Evolutionary conservation across 2,888 invertebrate genomes (phyloP).

Genomic region (Plebejus anna): DNA sequence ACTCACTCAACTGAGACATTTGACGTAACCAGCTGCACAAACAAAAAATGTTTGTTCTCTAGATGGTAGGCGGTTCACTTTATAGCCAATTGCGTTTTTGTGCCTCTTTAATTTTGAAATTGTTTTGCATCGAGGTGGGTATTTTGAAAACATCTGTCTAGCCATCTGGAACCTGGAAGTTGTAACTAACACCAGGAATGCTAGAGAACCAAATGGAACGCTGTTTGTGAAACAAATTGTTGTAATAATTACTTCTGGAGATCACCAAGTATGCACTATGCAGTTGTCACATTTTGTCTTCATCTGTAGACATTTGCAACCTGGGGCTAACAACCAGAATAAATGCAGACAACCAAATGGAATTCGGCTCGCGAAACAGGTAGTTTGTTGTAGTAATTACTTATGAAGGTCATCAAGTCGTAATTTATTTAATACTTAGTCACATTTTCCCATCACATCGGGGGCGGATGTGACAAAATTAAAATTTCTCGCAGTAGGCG

Average conservation of each 20-base stretch:
- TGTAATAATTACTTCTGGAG: neutral
- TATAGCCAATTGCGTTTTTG: neutral
- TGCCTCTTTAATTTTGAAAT: neutral
- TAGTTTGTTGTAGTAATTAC: neutral
- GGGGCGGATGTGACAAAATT: constrained; percentile 16
- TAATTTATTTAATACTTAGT: neutral
- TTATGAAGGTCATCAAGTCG: neutral
- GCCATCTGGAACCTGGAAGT: neutral
- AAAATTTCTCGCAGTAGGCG: constrained; percentile 17
- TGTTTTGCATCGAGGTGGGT: neutral
- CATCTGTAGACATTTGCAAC: no score
- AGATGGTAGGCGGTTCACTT: constrained; percentile 12
- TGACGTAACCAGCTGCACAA: constrained; percentile 19
- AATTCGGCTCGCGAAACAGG: neutral
- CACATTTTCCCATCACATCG: neutral
- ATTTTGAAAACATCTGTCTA: neutral
- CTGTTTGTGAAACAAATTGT: neutral
- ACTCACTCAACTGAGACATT: constrained; percentile 14
- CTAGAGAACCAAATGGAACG: neutral
- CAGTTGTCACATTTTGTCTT: no score
- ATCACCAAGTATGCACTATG: neutral
- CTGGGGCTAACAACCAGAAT: no score
- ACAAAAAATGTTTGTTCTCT: constrained; percentile 18
- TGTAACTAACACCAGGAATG: no score
- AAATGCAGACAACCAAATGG: neutral